Conservation (phyloP, 2,797 vertebrate species). For the Cuculus canorus region DNA sequence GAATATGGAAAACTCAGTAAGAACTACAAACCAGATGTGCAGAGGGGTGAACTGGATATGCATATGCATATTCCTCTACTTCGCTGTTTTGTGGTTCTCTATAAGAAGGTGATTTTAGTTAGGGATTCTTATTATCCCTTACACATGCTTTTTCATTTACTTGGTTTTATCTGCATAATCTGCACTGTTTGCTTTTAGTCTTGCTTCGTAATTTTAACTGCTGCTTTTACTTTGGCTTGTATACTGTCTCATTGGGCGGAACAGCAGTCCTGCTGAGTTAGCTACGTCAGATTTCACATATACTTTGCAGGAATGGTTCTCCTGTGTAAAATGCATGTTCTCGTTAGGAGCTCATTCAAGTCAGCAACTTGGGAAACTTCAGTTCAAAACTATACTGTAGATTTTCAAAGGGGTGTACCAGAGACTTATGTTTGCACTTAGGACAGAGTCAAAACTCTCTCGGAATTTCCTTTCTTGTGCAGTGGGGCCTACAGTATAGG, state of each 20-base stretch:
- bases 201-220: background rate
- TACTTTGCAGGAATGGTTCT: background rate
- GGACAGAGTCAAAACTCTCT: background rate
- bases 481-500: background rate
- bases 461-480: background rate
- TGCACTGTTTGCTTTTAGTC: background rate
- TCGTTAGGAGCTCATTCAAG: background rate
- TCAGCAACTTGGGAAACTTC: background rate
- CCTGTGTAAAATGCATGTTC: background rate
- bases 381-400: background rate
- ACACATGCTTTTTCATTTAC: background rate
- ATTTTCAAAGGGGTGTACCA: background rate
- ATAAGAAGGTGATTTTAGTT: background rate
- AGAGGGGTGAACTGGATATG: background rate
- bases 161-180: background rate
- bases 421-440: background rate
- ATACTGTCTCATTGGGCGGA: background rate
- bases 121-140: background rate
- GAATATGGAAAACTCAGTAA: background rate
- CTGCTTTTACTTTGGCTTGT: background rate
- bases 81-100: background rate
- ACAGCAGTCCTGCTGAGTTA: background rate
- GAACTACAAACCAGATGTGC: background rate
- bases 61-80: background rate
- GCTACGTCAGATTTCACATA: rapidly evolving